phyloP scores from a whole-genome alignment of 2,797 vertebrate species.

The Pipistrellus nathusii region DNA sequence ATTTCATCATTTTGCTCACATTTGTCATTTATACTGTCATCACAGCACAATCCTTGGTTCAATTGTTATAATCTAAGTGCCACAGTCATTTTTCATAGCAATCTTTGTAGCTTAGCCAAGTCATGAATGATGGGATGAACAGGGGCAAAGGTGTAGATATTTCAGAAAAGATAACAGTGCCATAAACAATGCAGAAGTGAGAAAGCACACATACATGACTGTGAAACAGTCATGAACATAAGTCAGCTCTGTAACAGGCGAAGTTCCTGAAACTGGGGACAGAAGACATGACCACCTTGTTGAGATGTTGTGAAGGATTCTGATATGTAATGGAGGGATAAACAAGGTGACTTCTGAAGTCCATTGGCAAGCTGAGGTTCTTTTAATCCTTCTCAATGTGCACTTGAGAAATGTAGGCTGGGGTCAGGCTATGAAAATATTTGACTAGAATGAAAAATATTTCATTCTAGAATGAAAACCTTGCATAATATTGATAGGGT shows the following conservation, averaged over 20 bases:
- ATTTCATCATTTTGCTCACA: not conserved
- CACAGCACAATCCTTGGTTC: not conserved
- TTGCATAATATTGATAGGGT: not conserved
- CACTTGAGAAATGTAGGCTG: not conserved
- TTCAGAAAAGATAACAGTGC: not conserved
- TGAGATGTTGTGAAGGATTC: not conserved
- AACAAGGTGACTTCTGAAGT: not conserved
- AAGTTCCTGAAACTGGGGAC: not conserved
- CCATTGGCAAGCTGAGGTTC: not conserved
- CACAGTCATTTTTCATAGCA: not conserved
- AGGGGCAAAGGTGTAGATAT: not conserved
- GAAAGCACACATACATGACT: accelerated
- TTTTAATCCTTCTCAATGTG: not conserved
- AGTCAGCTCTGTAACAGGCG: not conserved
- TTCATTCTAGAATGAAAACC: not conserved
- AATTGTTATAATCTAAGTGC: not conserved
- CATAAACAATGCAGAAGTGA: not conserved
- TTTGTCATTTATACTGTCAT: not conserved
- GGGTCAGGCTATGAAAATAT: not conserved
- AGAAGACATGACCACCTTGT: not conserved
- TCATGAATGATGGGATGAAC: not conserved
- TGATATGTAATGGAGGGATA: too few species aligned
- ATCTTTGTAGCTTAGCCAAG: not conserved
- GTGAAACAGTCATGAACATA: not conserved
- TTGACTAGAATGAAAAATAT: too few species aligned